Base-by-base conservation (phyloP, 2,797 vertebrate genomes). In the Premnoplex brunnescens region DNA sequence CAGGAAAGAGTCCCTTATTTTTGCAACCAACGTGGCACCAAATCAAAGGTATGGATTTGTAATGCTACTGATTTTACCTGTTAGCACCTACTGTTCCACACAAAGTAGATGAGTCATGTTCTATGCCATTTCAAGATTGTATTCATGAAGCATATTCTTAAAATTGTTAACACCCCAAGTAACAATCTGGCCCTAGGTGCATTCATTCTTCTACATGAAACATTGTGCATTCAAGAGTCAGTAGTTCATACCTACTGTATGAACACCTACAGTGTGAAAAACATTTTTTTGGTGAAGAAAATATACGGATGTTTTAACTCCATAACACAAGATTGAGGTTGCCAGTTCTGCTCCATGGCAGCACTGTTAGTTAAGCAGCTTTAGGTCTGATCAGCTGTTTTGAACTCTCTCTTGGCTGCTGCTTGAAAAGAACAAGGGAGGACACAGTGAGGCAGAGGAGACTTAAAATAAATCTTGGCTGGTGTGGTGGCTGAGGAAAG, bases 401-500 rank as follows among this genome's bases (percentile, higher is more conserved):
- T 4, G 4, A 85, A 64, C 46, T 58, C 62, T 52, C 32, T 26
- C 34, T 60, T 78, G 86, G 37, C 79, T 81, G 77, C 73, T 39
- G 51, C 52, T 85, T 78, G 48, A 71, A 62, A 78, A 94, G 76
- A 74, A 82, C 44, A 94, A 75, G 84, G 24, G 55, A 89, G 62
- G 49, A 93, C 80, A 88, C n/a, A 95, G 68, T 28, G 41, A 87
- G 51, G 64, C 64, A 13, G 36, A 85, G 58, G 58, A 85, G 79
- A 82, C 60, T 86, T 82, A 86, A 91, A 94, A 96, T 94, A 97
- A 94, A 97, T 95, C 97, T 96, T 91, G 80, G 83, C 91, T 91
- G 22, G 41, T 84, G 83, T 2, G 9, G 85, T 87, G 64, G 73
- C 83, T 94, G 92, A 95, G 91, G 94, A 95, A 96, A 96, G 86